phyloP scores from a whole-genome alignment of 2,797 vertebrate genomes.

The Pseudotriccus pelzelni region DNA sequence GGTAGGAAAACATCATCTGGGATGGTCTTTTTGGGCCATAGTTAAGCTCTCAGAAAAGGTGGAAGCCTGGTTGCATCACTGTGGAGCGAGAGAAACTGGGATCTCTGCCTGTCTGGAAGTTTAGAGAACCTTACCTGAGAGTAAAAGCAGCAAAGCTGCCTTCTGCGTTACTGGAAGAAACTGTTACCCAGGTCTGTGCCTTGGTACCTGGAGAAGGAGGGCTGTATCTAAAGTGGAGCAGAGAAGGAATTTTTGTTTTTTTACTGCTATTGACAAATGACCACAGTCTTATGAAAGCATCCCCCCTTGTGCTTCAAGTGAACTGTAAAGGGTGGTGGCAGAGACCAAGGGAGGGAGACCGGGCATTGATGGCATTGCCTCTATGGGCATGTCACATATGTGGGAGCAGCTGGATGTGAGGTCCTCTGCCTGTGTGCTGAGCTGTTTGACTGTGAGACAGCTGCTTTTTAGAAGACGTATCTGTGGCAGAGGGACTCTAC shows the following conservation, averaged over 20 bases:
- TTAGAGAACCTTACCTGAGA: background rate
- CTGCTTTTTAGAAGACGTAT: background rate
- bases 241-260: background rate
- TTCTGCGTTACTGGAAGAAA: background rate
- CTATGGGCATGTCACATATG: accelerated
- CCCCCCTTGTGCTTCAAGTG: accelerated
- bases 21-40: background rate
- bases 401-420: background rate
- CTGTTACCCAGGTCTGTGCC: background rate
- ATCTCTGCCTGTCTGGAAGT: background rate
- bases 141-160: background rate
- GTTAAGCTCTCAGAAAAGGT: background rate
- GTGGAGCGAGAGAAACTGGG: background rate
- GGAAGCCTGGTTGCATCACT: background rate
- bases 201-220: background rate
- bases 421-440: background rate
- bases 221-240: background rate
- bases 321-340: background rate
- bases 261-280: background rate
- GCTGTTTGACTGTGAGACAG: background rate
- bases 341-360: background rate
- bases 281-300: background rate
- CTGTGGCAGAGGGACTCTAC: background rate
- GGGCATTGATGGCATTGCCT: background rate
- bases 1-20: background rate